These are phyloP conservation scores for Thereva unica DNA, from an alignment of 2,888 invertebrate species.

Conservation along the genomic window DNA sequence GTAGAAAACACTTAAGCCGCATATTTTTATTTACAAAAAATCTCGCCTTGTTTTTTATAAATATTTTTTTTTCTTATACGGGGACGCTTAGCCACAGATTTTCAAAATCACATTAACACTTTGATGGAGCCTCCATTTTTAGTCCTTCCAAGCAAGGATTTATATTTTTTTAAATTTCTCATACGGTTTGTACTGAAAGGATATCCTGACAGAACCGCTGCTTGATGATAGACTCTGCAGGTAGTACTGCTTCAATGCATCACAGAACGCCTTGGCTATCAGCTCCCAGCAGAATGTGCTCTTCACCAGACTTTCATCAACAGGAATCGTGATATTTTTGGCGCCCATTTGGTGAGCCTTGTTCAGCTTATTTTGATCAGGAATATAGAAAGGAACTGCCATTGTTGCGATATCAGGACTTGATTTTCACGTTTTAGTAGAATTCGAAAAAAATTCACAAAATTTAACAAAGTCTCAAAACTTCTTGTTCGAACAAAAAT, in stretches of 20 bases:
- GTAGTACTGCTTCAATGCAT: constrained; percentile 40
- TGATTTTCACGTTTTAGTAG: not conserved
- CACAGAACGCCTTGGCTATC: constrained; percentile 39
- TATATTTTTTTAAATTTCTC: constrained; percentile 36
- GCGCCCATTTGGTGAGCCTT: constrained; percentile 20
- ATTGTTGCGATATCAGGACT: constrained; percentile 12
- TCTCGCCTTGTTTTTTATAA: not conserved
- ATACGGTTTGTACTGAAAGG: constrained; percentile 39
- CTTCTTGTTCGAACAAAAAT: constrained; percentile 10
- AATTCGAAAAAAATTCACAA: no score
- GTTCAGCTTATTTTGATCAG: constrained; percentile 37
- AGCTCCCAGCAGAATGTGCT: constrained; percentile 38
- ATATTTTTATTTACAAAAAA: constrained; percentile 15
- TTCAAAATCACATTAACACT: constrained; percentile 41
- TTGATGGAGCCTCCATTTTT: constrained; percentile 38
- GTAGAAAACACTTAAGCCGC: constrained; percentile 34
- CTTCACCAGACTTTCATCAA: constrained; percentile 30
- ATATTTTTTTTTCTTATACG: not conserved
- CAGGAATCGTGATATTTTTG: constrained; percentile 36
- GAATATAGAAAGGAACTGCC: constrained; percentile 42
- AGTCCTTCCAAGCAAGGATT: constrained; percentile 2
- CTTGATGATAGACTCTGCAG: constrained; percentile 34
- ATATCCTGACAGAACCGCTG: constrained; percentile 40
- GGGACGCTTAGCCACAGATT: constrained; percentile 31
- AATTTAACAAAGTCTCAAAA: not conserved